phyloP scores from a whole-genome alignment of 2,797 vertebrate species.

The Onychomys leucogaster region DNA sequence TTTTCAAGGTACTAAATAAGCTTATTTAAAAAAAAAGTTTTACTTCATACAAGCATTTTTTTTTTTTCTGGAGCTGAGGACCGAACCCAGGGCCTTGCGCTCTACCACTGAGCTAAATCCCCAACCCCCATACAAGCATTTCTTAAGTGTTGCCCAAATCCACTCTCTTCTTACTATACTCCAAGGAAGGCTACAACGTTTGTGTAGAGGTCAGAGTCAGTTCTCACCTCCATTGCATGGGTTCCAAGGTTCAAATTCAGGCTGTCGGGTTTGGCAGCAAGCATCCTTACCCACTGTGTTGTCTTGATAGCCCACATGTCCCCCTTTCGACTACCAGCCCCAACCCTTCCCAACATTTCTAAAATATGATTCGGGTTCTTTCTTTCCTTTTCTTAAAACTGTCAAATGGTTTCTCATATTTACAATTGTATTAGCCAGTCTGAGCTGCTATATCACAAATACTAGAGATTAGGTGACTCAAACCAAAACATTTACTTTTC shows the following conservation, averaged over 20 bases:
- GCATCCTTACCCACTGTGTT: background rate
- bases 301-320: background rate
- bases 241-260: background rate
- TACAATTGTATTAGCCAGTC: background rate
- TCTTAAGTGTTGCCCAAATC: background rate
- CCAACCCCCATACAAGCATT: no score
- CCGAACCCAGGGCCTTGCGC: no score
- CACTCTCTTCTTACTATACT: constrained; percentile 5
- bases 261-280: background rate
- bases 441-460: background rate
- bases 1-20: background rate
- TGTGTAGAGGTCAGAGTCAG: background rate
- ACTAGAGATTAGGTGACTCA: background rate
- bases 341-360: background rate
- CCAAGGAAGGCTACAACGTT: background rate
- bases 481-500: background rate
- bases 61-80: no score
- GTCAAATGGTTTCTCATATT: background rate
- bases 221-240: background rate
- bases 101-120: no score
- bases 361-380: background rate
- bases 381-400: constrained; percentile 5
- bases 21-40: background rate
- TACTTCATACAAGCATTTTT: background rate
- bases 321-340: background rate